Percentiles rank a stretch among this genome's conserved stretches.
Conservation (phyloP, 37 sponge, comb jelly and placozoan genomes). For the Spongilla lacustris region DNA sequence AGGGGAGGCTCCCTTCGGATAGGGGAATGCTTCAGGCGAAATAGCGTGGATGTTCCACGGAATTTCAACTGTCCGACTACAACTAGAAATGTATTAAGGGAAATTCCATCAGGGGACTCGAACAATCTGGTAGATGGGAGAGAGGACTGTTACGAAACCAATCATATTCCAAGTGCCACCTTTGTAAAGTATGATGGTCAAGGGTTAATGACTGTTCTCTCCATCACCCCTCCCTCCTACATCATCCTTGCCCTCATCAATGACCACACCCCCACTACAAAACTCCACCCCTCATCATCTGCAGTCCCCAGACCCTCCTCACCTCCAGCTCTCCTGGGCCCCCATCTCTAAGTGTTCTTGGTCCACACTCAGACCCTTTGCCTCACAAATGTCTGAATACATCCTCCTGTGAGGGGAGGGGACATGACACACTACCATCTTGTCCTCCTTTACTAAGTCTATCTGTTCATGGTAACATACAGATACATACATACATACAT, state of each 20-base stretch:
- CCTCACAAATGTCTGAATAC: constrained; percentile 33
- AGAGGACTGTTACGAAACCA: too few relatives aligned
- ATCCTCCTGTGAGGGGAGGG: constrained; percentile 26
- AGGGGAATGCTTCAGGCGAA: constrained; percentile 79
- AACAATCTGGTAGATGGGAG: constrained; percentile 19
- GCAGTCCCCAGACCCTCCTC: not conserved
- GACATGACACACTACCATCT: not conserved
- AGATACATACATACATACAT: not conserved
- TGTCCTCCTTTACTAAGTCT: too few relatives aligned
- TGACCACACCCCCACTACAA: too few relatives aligned
- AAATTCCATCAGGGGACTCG: constrained; percentile 42
- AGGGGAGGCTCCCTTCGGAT: constrained; percentile 17
- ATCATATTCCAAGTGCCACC: too few relatives aligned
- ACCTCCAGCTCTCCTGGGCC: constrained; percentile 59
- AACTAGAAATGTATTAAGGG: constrained; percentile 68
- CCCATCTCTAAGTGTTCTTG: constrained; percentile 23
- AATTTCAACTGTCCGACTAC: constrained; percentile 92
- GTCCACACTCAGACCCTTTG: constrained; percentile 11
- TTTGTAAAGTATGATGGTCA: not conserved
- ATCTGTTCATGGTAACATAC: too few relatives aligned
- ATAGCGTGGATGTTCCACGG: constrained; percentile 89
- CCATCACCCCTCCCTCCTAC: too few relatives aligned
- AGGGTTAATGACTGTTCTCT: not conserved
- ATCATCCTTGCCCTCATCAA: too few relatives aligned
- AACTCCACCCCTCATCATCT: too few relatives aligned